Evolutionary conservation across 1,140 invertebrate genomes (phyloP).

Genomic region (Pinna nobilis): DNA sequence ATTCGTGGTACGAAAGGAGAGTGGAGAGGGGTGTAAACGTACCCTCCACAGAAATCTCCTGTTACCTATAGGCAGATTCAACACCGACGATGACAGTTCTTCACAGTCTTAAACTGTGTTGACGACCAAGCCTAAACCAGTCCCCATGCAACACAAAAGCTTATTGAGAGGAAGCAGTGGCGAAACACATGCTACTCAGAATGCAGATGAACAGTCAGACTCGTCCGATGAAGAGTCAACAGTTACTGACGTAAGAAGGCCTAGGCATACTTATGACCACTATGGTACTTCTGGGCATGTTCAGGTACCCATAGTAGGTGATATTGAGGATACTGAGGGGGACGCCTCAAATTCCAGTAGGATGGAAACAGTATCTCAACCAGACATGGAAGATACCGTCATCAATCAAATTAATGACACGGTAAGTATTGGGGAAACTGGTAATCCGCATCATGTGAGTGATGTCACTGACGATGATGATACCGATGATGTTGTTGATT

Average conservation of each 20-base stretch:
- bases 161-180: too few species aligned
- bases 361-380: background rate
- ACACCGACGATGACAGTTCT: background rate
- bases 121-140: background rate
- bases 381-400: background rate
- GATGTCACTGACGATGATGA: background rate
- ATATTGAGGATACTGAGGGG: background rate
- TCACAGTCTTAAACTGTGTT: too few species aligned
- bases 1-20: slow-evolving; percentile 17
- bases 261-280: too few species aligned
- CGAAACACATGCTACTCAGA: too few species aligned
- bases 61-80: slow-evolving; percentile 13
- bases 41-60: slow-evolving; percentile 18
- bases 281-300: background rate
- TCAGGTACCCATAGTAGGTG: background rate
- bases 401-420: too few species aligned
- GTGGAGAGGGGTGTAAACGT: background rate
- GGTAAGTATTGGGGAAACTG: background rate
- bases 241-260: too few species aligned
- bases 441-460: background rate
- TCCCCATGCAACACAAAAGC: slow-evolving; percentile 2
- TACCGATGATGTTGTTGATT: too few species aligned
- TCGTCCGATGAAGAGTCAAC: too few species aligned
- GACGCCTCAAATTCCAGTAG: slow-evolving; percentile 6
- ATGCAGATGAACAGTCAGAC: too few species aligned